phyloP scores from a whole-genome alignment of 1,140 invertebrate species.

The Euglossa dilemma region DNA sequence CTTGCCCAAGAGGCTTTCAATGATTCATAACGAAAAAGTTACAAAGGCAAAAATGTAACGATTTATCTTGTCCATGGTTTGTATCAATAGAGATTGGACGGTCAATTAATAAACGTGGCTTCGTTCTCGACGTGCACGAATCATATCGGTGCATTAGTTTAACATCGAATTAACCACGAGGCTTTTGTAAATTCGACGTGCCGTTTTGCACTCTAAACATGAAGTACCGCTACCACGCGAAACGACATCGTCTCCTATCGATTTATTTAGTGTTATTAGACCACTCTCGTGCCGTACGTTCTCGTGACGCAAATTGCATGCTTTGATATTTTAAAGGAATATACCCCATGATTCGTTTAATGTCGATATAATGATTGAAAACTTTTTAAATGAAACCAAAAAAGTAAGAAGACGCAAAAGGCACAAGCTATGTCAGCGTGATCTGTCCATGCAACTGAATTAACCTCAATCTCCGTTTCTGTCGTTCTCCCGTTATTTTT shows the following conservation, averaged over 20 bases:
- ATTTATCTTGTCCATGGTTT: conserved; percentile 9
- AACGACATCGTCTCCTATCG: conserved; percentile 26
- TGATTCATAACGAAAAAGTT: background rate
- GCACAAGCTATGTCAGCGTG: conserved; percentile 10
- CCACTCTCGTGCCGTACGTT: conserved; percentile 20
- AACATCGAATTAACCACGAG: conserved; percentile 23
- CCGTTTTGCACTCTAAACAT: conserved; percentile 38
- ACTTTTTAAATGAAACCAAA: background rate
- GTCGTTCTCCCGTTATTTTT: conserved; percentile 8
- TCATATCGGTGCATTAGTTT: background rate
- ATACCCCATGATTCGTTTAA: conserved; percentile 30
- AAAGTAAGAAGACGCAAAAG: background rate
- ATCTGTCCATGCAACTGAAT: conserved; percentile 30
- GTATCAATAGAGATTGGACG: conserved; percentile 19
- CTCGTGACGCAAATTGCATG: conserved; percentile 26
- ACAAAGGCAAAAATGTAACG: background rate
- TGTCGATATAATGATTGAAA: background rate
- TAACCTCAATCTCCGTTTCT: conserved; percentile 9
- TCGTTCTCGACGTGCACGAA: background rate
- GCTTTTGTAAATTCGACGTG: conserved; percentile 45
- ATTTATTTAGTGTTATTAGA: conserved; percentile 41
- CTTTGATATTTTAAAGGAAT: conserved; percentile 54
- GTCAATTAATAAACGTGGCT: conserved; percentile 45
- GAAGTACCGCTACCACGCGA: conserved; percentile 39
- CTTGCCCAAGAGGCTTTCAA: conserved; percentile 32